Evolutionary conservation across 2,113 vertebrate species (phyloP).

Genomic region (Bubo bubo): DNA sequence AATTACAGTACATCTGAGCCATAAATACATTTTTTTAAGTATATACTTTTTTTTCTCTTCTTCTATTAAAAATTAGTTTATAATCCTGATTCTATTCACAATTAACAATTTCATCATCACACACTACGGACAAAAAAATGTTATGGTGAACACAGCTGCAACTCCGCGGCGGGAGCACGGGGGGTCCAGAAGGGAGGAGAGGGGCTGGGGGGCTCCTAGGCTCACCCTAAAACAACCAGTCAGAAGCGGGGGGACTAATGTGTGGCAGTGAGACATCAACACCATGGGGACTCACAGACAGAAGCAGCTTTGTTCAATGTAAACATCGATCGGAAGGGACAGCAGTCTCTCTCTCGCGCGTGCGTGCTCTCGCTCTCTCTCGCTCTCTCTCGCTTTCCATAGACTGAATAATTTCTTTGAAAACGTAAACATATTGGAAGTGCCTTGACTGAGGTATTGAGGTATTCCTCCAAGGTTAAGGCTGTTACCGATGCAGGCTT

Average conservation of each 20-base stretch:
- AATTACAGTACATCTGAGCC: slow-evolving; percentile 85
- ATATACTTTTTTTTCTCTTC: slow-evolving; percentile 80
- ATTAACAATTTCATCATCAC: slow-evolving; percentile 83
- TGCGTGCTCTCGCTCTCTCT: slow-evolving; percentile 59
- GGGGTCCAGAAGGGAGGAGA: neutral
- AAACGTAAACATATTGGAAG: slow-evolving; percentile 99
- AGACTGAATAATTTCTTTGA: slow-evolving; percentile 87
- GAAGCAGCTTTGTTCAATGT: slow-evolving; percentile 94
- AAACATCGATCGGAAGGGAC: slow-evolving; percentile 87
- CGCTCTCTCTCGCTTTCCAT: slow-evolving; percentile 71
- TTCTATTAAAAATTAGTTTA: slow-evolving; percentile 86
- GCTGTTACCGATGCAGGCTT: slow-evolving; percentile 94
- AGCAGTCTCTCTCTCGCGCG: slow-evolving; percentile 77
- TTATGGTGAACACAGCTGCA: slow-evolving; percentile 81
- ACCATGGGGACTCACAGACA: slow-evolving; percentile 89
- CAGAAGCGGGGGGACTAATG: slow-evolving; percentile 76
- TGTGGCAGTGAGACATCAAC: slow-evolving; percentile 81
- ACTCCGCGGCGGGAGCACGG: slow-evolving; percentile 68
- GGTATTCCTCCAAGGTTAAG: slow-evolving; percentile 87
- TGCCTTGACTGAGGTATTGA: slow-evolving; percentile 95
- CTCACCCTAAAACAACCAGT: slow-evolving; percentile 82
- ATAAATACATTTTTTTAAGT: slow-evolving; percentile 83
- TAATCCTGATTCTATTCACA: slow-evolving; percentile 87
- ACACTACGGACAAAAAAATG: slow-evolving; percentile 80
- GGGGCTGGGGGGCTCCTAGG: slow-evolving; percentile 65